A percentile compares a stretch with the other conserved stretches of the same genome.
These are phyloP conservation scores for Cataglyphis altisquamis DNA, from an alignment of 2,888 invertebrate species.

Conservation along the genomic window DNA sequence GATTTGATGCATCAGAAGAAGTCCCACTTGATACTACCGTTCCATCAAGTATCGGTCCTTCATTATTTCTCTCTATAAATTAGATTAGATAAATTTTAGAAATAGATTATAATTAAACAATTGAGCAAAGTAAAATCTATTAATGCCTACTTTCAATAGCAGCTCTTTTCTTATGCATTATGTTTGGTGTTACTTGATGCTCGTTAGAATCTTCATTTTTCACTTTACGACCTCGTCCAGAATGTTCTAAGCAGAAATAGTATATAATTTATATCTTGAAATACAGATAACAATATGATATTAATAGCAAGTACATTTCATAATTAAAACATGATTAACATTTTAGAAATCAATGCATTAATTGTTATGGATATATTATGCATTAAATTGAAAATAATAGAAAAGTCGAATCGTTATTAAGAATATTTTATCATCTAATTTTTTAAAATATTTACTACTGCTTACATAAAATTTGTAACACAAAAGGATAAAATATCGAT, in stretches of 20 bases:
- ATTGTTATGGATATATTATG: not conserved
- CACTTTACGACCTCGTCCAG: slow-evolving; percentile 78
- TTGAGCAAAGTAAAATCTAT: slow-evolving; percentile 3
- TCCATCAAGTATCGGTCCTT: slow-evolving; percentile 70
- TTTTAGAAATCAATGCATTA: not conserved
- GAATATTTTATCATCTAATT: not conserved
- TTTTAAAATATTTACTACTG: slow-evolving; percentile 5
- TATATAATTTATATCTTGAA: slow-evolving; percentile 1
- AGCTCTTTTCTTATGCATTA: slow-evolving; percentile 78
- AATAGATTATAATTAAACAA: slow-evolving; percentile 29
- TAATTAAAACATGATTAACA: not conserved
- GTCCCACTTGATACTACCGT: slow-evolving; percentile 69
- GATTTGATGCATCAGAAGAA: slow-evolving; percentile 74
- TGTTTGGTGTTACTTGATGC: slow-evolving; percentile 77
- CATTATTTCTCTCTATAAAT: slow-evolving; percentile 77
- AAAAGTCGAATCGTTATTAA: slow-evolving; percentile 18
- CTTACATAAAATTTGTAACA: not conserved
- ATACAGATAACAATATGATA: not conserved
- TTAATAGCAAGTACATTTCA: not conserved
- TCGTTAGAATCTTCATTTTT: slow-evolving; percentile 82
- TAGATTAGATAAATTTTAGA: slow-evolving; percentile 17
- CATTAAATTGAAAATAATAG: not conserved
- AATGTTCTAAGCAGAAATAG: slow-evolving; percentile 77
- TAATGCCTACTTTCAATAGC: slow-evolving; percentile 80
- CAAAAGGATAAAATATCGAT: not conserved